Conservation (phyloP, 2,797 vertebrate genomes). For the Silurus lanzhouensis region DNA sequence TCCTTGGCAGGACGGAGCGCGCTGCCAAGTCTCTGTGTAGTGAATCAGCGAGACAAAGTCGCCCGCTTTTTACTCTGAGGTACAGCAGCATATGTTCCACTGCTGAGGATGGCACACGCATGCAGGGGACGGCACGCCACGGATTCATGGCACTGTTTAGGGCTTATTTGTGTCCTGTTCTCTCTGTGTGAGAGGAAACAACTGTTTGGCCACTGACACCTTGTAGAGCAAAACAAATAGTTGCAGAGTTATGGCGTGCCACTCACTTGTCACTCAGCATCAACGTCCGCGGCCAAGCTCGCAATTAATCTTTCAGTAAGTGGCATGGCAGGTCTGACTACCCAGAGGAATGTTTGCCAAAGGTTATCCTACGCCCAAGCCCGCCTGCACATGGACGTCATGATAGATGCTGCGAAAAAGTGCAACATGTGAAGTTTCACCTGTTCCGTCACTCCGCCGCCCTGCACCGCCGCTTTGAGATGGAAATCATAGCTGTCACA, state of each 20-base stretch:
- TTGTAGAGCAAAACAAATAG: constrained; percentile 68
- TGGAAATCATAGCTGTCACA: constrained; percentile 55
- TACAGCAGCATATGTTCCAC: constrained; percentile 60
- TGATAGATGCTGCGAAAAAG: constrained; percentile 18
- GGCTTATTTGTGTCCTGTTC: constrained; percentile 58
- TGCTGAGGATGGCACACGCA: constrained; percentile 51
- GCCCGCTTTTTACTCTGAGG: constrained; percentile 49
- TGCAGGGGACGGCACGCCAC: constrained; percentile 45
- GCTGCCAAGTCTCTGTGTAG: constrained; percentile 57
- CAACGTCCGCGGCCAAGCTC: constrained; percentile 64
- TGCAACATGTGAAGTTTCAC: constrained; percentile 26
- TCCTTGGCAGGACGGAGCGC: constrained; percentile 55
- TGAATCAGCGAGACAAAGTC: constrained; percentile 49
- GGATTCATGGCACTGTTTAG: constrained; percentile 51
- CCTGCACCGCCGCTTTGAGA: constrained; percentile 45
- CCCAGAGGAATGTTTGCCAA: constrained; percentile 60
- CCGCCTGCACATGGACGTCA: constrained; percentile 34
- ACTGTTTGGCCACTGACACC: constrained; percentile 66
- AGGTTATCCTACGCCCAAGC: constrained; percentile 53
- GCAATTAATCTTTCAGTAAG: constrained; percentile 73
- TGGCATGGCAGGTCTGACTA: constrained; percentile 63
- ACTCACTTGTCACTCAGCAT: constrained; percentile 75
- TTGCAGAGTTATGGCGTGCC: constrained; percentile 68
- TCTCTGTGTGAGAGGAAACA: constrained; percentile 58
- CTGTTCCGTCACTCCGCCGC: constrained; percentile 49